Base-by-base conservation (phyloP, 2,797 vertebrate genomes). In the Neomorphus geoffroyi region DNA sequence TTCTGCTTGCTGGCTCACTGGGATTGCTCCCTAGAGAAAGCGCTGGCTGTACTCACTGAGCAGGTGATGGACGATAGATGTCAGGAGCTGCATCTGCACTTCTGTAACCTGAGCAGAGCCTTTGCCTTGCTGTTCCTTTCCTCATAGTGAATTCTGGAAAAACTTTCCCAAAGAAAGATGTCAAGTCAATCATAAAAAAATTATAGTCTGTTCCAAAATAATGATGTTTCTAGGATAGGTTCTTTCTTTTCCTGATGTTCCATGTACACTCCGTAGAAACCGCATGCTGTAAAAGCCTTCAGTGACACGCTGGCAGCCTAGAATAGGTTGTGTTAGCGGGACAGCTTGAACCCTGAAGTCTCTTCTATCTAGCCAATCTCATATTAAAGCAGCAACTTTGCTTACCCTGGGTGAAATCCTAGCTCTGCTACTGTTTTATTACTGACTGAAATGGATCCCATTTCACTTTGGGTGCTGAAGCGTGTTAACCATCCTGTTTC, bases 401-500 rank as follows among this genome's bases (percentile, higher is more conserved):
- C 33, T 93, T 94, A 17, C 83, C 33, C 70, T 46, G 60, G 53
- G 48, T 95, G 90, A 81, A 90, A 87, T 71, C 50, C 41, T 79
- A 23, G 15, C 60, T 78, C 60, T 61, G 70, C 64, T 74, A 21
- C 86, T 79, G 61, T 82, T 92, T 83, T 81, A 45, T 66, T 88
- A 57, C 64, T 72, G 64, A 43, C 61, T 84, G 64, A 77, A 85
- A 64, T 71, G 86, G 90, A 64, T 86, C 11, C 1, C 12, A 80
- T 92, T 95, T 88, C 45, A 11, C 77, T 94, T 66, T 0, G 18
- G 56, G 73, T 88, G 45, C 13, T 86, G 46, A 73, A 92, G 48
- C 64, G 46, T 33, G 77, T 71, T 90, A 93, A 90, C 80, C 21
- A 26, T 83, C 32, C 80, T 91, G 22, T 86, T 94, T 96, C 78